These are phyloP conservation scores for Formicarius rufipectus DNA, from an alignment of 2,113 vertebrate genomes.

Conservation along the genomic window DNA sequence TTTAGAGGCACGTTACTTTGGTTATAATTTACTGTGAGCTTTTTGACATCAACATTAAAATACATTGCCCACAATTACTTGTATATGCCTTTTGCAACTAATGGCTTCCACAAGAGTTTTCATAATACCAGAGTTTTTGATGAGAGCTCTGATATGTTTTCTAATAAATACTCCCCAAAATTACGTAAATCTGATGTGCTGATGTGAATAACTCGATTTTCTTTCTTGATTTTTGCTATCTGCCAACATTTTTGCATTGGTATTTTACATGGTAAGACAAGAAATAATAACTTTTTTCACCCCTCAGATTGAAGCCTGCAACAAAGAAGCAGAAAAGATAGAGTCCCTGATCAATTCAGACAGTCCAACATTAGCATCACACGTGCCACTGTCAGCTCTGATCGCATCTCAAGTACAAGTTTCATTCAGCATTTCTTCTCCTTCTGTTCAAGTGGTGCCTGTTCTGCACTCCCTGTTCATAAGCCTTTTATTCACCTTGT, in stretches of 20 bases:
- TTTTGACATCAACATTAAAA: not conserved
- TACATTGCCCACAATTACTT: rapidly evolving
- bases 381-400: conserved; percentile 92
- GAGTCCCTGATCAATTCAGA: conserved; percentile 94
- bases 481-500: conserved; percentile 46
- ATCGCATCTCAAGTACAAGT: conserved; percentile 85
- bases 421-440: conserved; percentile 79
- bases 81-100: not conserved
- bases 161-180: not conserved
- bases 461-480: conserved; percentile 39
- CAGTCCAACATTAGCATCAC: conserved; percentile 90
- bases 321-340: conserved; percentile 97
- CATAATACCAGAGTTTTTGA: no score
- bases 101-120: not conserved
- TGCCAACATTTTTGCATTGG: not conserved
- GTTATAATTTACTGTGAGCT: not conserved
- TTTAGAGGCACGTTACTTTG: not conserved
- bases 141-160: not conserved
- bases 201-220: not conserved
- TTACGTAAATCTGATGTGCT: not conserved
- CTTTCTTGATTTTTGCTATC: not conserved
- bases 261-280: not conserved
- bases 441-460: not conserved
- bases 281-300: not conserved
- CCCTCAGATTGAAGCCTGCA: conserved; percentile 93